Conservation (phyloP, 2,888 invertebrate species). For the Lingula anatina region DNA sequence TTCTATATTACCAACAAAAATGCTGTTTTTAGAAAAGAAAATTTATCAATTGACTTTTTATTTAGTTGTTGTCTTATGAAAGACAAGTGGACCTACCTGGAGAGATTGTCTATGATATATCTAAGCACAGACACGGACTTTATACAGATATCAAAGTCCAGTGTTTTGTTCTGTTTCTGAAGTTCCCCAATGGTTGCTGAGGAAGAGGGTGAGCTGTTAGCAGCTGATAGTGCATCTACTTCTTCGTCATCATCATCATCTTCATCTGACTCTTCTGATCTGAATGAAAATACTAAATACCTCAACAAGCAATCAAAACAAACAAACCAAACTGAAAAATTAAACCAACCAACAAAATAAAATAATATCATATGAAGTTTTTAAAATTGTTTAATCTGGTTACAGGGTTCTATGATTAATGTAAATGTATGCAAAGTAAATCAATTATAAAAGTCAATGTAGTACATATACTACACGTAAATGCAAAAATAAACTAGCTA, state of each 20-base stretch:
- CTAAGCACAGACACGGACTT: constrained; percentile 75
- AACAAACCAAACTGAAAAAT: not conserved
- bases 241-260: constrained; percentile 5
- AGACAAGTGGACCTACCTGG: constrained; percentile 49
- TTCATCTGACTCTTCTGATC: not conserved
- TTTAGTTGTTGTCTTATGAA: not conserved
- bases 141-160: constrained; percentile 75
- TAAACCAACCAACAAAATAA: not conserved
- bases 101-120: constrained; percentile 62
- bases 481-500: not conserved
- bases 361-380: not conserved
- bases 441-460: too few relatives aligned
- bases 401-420: not conserved
- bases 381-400: not conserved
- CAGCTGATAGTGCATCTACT: constrained; percentile 2
- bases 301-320: too few relatives aligned
- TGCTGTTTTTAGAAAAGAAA: too few relatives aligned
- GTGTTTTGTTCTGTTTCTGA: constrained; percentile 39
- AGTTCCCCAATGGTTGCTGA: constrained; percentile 48
- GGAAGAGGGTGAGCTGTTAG: constrained; percentile 6
- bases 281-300: not conserved
- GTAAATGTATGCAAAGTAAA: constrained; percentile 6
- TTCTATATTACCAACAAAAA: too few relatives aligned
- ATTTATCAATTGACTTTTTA: too few relatives aligned
- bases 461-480: too few relatives aligned